Evolutionary conservation across 2,113 vertebrate species (phyloP).

Genomic region (Orycteropus afer): DNA sequence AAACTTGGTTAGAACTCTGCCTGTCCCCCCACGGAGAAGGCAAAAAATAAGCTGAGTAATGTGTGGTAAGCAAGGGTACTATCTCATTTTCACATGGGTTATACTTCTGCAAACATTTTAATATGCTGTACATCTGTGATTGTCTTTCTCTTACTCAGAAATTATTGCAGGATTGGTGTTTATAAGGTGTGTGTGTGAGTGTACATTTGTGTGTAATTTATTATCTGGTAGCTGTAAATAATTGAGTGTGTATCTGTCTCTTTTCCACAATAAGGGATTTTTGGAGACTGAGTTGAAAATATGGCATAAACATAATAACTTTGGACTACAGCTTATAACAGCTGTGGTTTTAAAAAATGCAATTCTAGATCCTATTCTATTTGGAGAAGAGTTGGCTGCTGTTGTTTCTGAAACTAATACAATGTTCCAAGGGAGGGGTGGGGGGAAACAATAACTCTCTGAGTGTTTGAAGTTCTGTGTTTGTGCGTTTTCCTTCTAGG

Average conservation of each 20-base stretch:
- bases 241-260: neutral
- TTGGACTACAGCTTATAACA: constrained; percentile 55
- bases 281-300: constrained; percentile 46
- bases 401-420: constrained; percentile 14
- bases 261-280: neutral
- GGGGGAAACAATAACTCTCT: neutral
- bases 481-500: neutral
- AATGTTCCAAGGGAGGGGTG: neutral
- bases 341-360: constrained; percentile 48
- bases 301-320: neutral
- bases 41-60: neutral
- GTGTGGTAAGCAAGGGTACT: neutral
- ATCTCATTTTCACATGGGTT: constrained; percentile 15
- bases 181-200: neutral
- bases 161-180: neutral
- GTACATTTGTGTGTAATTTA: neutral
- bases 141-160: constrained; percentile 11
- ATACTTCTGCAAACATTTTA: neutral
- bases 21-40: neutral
- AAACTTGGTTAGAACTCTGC: constrained; percentile 1
- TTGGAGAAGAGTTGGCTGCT: constrained; percentile 13
- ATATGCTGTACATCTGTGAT: neutral
- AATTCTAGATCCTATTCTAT: neutral
- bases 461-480: neutral
- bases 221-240: neutral